Percentiles rank a stretch among this genome's conserved stretches.
These are phyloP conservation scores for Raja brachyura DNA, from an alignment of 2,113 vertebrate genomes.

Conservation along the genomic window DNA sequence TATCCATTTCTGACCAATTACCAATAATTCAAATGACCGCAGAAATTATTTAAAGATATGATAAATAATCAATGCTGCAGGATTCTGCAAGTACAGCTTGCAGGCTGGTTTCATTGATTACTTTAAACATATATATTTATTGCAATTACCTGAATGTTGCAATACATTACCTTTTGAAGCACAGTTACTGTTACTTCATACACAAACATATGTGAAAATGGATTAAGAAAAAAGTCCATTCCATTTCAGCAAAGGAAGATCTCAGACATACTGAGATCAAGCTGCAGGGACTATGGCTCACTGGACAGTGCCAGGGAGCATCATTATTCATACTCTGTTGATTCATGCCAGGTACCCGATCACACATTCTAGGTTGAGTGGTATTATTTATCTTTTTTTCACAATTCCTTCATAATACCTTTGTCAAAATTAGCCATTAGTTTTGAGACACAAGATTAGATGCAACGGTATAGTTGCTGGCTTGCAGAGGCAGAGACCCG, in stretches of 20 bases:
- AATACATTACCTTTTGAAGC: neutral
- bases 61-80: neutral
- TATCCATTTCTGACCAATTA: slow-evolving; percentile 13
- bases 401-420: neutral
- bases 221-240: neutral
- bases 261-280: neutral
- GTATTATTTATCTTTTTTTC: neutral
- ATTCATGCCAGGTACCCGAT: neutral
- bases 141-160: neutral
- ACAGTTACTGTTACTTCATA: neutral
- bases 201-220: neutral
- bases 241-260: neutral
- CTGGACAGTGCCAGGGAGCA: neutral
- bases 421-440: neutral
- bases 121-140: neutral
- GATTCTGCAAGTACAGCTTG: neutral
- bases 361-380: neutral
- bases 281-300: neutral
- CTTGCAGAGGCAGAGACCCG: too few species aligned
- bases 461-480: too few species aligned
- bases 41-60: neutral
- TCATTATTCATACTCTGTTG: neutral
- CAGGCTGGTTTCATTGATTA: neutral
- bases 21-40: neutral
- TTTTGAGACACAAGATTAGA: neutral